Base-by-base conservation (phyloP, 2,797 vertebrate species). In the Falco rusticolus region DNA sequence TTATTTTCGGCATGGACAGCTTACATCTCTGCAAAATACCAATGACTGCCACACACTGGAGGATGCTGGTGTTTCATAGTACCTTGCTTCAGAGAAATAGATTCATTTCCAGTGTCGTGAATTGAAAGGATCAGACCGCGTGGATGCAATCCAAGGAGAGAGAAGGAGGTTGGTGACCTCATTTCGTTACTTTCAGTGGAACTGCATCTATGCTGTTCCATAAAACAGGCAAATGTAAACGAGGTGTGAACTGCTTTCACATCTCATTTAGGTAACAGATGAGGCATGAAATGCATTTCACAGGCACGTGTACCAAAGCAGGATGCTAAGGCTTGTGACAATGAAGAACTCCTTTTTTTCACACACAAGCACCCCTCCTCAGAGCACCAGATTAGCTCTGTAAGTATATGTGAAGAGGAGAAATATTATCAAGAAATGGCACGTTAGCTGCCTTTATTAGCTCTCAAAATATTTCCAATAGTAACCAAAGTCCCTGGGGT, bases 261-360 rank as follows among this genome's bases (percentile, higher is more conserved):
- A 97, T 98, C 97, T 98, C 97, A 98, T 98, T 98, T 98, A 98
- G 96, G 96, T 96, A 98, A 97, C 97, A 98, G 97, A 98, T 98
- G 97, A 98, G 97, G 96, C 97, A 96, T 98, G 97, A 98, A 98
- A 98, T 97, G 95, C 96, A 93, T 97, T 98, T 97, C 97, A 94
- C 72, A 96, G 97, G 95, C 97, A 96, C 65, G 16, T 59, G 93
- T 92, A 96, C 93, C 87, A 66, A 78, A 96, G 92, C 90, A 77
- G 89, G 87, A 84, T 71, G 96, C 91, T 97, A 92, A 97, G 80
- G 74, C 75, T 84, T 66, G 59, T 92, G 95, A 93, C 93, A 94
- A 72, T 72, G 97, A 96, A 95, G 85, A 94, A 95, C 68, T 97
- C 69, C 90, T 97, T 96, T 94, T 94, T 79, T 93, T 96, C 94